Evolutionary conservation across 2,888 invertebrate genomes (phyloP).

Genomic region (Aleiodes testaceus): DNA sequence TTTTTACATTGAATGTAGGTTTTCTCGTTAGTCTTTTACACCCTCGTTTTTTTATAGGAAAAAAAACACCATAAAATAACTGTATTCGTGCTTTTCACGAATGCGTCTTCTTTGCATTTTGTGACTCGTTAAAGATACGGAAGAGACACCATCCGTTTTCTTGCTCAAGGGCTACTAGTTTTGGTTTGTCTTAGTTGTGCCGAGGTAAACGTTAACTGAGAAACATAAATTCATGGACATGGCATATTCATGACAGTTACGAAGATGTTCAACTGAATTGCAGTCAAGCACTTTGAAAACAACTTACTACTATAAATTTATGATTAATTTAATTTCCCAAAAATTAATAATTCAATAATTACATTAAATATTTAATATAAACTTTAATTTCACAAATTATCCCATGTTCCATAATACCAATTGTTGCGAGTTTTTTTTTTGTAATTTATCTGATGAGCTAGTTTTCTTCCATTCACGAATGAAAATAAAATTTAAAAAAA

Average conservation of each 20-base stretch:
- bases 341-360: too few species aligned
- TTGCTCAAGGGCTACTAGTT: constrained; percentile 20
- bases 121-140: constrained; percentile 32
- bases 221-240: constrained; percentile 48
- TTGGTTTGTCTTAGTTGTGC: constrained; percentile 38
- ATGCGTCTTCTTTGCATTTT: not conserved
- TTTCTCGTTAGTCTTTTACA: constrained; percentile 4
- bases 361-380: too few species aligned
- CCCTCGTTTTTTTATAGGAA: not conserved
- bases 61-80: not conserved
- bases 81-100: constrained; percentile 2
- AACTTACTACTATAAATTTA: constrained; percentile 25
- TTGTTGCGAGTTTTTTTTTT: too few species aligned
- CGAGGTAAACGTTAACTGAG: constrained; percentile 46
- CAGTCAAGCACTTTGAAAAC: constrained; percentile 51
- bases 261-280: constrained; percentile 40
- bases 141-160: constrained; percentile 12
- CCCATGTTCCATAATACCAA: too few species aligned
- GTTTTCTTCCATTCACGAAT: too few species aligned
- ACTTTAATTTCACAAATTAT: too few species aligned
- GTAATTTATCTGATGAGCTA: too few species aligned
- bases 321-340: constrained; percentile 17
- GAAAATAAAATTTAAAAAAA: too few species aligned
- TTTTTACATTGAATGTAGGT: constrained; percentile 4
- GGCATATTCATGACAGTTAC: constrained; percentile 42